Base-by-base conservation (phyloP, 2,113 vertebrate genomes). In the Coreoperca whiteheadi region DNA sequence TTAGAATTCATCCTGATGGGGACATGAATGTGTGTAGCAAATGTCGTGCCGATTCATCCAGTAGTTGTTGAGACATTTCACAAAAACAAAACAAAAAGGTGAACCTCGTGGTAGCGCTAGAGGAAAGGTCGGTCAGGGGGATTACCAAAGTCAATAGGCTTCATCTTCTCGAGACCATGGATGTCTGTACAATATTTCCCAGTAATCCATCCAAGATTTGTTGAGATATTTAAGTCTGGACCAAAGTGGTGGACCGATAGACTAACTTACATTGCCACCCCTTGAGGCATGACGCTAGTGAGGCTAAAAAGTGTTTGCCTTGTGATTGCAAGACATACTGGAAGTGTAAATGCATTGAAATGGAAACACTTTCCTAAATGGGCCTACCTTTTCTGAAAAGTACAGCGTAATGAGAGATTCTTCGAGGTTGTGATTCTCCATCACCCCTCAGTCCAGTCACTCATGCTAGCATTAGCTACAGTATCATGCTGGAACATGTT, bases 401-500 rank as follows among this genome's bases (percentile, higher is more conserved):
- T 32, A 43, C 34, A 18, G 18, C 8, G 10, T n/a, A 63, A 14
- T 18, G 16, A 74, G 8, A 23, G 20, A 67, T 46, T 66, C 4
- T 68, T 25, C 16, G 16, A 20, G 37, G 1, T 21, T 32, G 23
- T 50, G 25, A 41, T 7, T 82, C 34, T 20, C 28, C 15, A 0
- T 20, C 16, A 53, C 23, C 18, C 37, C n/a, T 76, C 32, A 43
- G 59, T 68, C 18, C 48, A 78, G 51, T 75, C 51, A 57, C 6
- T 68, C 34, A 41, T n/a, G 53, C 28, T 34, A 0, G n/a, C 25
- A 34, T 48, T 28, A 54, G 25, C 34, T 20, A 12, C n/a, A 57
- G 4, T 66, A 15, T 79, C 12, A 8, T 21, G 53, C 57, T 74
- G 66, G 50, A 41, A 61, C 15, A 75, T 46, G 69, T 81, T 70